Conservation (phyloP, 37 sponge, comb jelly and placozoan genomes). For the Crambe crambe region DNA sequence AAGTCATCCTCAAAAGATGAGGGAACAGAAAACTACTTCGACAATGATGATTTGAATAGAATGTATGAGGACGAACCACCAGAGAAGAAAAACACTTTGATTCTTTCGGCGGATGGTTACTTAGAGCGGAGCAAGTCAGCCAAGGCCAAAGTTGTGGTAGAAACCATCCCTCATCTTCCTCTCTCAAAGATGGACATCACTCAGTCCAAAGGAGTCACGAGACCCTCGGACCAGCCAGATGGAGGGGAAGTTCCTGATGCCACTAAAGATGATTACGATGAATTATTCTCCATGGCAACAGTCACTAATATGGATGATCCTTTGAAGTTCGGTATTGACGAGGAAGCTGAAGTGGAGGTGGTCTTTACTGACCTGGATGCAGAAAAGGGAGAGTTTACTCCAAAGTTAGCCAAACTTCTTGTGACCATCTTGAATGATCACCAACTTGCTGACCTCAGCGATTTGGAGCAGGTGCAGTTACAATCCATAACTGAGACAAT, state of each 20-base stretch:
- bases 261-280: conserved; percentile 47
- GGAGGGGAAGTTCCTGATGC: not conserved
- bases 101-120: conserved; percentile 47
- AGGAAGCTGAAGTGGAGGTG: conserved; percentile 4
- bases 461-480: conserved; percentile 80
- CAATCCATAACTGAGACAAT: conserved; percentile 84
- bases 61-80: conserved; percentile 12
- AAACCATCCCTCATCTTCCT: conserved; percentile 47
- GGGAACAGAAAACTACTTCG: not conserved
- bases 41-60: conserved; percentile 15
- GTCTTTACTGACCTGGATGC: conserved; percentile 38
- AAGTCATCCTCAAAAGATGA: not conserved
- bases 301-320: conserved; percentile 28
- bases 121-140: conserved; percentile 41
- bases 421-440: conserved; percentile 30
- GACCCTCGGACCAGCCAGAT: not conserved
- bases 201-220: not conserved
- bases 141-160: conserved; percentile 20
- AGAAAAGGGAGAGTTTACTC: conserved; percentile 34
- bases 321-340: conserved; percentile 25
- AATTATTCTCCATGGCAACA: conserved; percentile 38
- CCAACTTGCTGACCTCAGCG: conserved; percentile 77
- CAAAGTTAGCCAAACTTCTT: conserved; percentile 49
- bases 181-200: conserved; percentile 53
- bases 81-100: conserved; percentile 17